phyloP scores from a whole-genome alignment of 2,888 invertebrate species.

The Diploptera punctata region DNA sequence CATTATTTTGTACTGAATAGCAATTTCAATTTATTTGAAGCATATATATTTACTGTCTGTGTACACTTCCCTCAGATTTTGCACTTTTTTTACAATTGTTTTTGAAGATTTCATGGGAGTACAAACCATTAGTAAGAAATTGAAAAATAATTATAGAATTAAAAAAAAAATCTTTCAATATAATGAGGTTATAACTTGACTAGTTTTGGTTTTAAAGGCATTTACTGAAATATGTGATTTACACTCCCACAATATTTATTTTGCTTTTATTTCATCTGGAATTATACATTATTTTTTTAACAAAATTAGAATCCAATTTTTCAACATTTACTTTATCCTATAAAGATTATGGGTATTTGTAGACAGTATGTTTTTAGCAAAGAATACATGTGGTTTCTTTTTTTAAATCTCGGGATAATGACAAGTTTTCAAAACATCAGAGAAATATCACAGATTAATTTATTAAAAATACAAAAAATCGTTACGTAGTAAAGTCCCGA shows the following conservation, averaged over 20 bases:
- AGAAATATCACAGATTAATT: slow-evolving; percentile 28
- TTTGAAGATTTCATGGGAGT: slow-evolving; percentile 25
- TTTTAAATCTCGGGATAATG: not conserved
- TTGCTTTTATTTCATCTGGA: not conserved
- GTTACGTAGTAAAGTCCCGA: slow-evolving; percentile 4
- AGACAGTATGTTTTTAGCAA: slow-evolving; percentile 22
- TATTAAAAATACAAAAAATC: slow-evolving; percentile 26
- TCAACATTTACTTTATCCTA: not conserved
- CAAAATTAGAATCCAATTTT: slow-evolving; percentile 4
- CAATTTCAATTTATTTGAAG: slow-evolving; percentile 24
- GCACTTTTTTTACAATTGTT: not conserved
- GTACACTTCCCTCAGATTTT: slow-evolving; percentile 17
- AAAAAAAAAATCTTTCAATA: not conserved
- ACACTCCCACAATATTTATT: slow-evolving; percentile 27
- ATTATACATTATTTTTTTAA: not conserved
- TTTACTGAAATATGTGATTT: slow-evolving; percentile 24
- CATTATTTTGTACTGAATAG: not conserved
- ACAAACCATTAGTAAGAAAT: slow-evolving; percentile 21
- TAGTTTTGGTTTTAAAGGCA: slow-evolving; percentile 32
- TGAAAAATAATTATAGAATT: slow-evolving; percentile 15
- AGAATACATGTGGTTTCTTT: slow-evolving; percentile 1
- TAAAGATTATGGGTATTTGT: slow-evolving; percentile 19
- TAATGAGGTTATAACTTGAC: slow-evolving; percentile 28
- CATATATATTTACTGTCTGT: slow-evolving; percentile 26
- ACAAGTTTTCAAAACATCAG: slow-evolving; percentile 14